Percentiles rank a stretch among this genome's conserved stretches.
These are phyloP conservation scores for Prunella strophiata DNA, from an alignment of 2,797 vertebrate genomes.

Conservation along the genomic window DNA sequence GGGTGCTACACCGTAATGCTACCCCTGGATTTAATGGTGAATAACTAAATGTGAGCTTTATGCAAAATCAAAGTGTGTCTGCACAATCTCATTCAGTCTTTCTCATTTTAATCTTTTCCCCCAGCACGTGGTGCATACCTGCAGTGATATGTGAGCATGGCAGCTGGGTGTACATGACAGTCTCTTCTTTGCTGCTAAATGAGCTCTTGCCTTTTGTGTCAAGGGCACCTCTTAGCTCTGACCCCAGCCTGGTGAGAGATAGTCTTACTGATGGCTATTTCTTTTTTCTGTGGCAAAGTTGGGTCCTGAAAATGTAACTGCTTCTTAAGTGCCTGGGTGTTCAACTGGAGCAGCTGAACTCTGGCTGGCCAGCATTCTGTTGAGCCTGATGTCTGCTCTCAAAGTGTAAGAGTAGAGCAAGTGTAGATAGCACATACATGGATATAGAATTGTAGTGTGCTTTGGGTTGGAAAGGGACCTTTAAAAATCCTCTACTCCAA, in stretches of 20 bases:
- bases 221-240: neutral
- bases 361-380: neutral
- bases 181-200: neutral
- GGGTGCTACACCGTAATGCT: neutral
- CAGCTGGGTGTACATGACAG: rapidly evolving
- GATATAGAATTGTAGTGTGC: neutral
- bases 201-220: neutral
- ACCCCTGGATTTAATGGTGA: neutral
- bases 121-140: neutral
- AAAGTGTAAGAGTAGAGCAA: neutral
- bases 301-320: neutral
- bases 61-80: neutral
- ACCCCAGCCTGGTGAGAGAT: rapidly evolving
- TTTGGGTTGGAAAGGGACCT: neutral
- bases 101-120: neutral
- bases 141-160: neutral
- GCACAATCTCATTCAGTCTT: neutral
- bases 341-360: neutral
- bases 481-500: neutral
- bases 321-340: neutral
- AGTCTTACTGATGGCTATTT: neutral
- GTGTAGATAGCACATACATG: neutral
- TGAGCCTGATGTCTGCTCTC: rapidly evolving
- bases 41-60: neutral
- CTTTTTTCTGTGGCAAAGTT: neutral